Evolutionary conservation across 2,797 vertebrate species (phyloP).

Genomic region (Mionectes olivaceus): DNA sequence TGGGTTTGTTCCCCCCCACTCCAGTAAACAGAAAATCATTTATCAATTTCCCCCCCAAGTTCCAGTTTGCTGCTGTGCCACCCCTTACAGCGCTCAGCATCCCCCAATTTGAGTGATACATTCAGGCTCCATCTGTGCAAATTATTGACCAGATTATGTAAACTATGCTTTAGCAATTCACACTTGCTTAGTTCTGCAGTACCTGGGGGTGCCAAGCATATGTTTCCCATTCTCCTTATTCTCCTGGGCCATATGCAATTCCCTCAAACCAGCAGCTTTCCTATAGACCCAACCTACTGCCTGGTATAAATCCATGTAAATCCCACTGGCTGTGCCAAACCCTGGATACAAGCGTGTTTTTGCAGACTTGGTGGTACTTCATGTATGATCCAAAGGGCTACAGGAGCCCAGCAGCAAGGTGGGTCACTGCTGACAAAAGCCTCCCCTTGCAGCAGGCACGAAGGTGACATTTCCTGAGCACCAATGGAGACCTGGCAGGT

Average conservation of each 20-base stretch:
- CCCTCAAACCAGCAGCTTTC: neutral
- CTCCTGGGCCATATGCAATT: conserved; percentile 49
- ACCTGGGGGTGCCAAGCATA: conserved; percentile 67
- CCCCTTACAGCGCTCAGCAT: conserved; percentile 7
- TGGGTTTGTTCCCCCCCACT: neutral
- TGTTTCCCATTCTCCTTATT: conserved; percentile 52
- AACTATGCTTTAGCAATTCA: conserved; percentile 53
- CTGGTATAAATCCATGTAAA: neutral
- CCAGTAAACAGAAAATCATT: neutral
- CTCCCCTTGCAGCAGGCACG: accelerated
- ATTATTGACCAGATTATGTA: conserved; percentile 63
- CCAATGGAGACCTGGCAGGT: accelerated
- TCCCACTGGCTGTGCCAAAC: neutral
- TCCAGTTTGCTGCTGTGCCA: neutral
- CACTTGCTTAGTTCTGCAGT: conserved; percentile 46
- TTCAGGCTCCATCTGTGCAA: conserved; percentile 56
- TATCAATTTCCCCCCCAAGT: neutral
- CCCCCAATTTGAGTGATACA: neutral
- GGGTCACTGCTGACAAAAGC: neutral
- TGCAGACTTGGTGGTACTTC: neutral
- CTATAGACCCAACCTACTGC: neutral
- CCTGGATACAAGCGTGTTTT: neutral
- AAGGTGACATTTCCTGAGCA: neutral
- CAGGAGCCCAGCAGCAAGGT: neutral
- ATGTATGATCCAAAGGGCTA: accelerated